A percentile compares a stretch with the other conserved stretches of the same genome.
phyloP scores from a whole-genome alignment of 2,113 vertebrate genomes.

The Brachirus orientalis region DNA sequence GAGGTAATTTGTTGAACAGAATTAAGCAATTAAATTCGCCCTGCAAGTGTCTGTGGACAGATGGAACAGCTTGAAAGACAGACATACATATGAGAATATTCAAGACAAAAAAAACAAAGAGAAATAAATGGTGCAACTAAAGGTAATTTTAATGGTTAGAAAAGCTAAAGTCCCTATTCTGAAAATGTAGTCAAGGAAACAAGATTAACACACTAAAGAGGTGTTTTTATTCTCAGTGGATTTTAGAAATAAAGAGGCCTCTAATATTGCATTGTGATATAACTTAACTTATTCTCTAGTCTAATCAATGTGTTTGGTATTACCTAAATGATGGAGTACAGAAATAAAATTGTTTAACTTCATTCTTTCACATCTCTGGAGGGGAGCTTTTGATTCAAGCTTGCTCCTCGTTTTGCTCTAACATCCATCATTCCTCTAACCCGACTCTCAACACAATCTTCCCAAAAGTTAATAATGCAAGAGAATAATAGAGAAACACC shows the following conservation, averaged over 20 bases:
- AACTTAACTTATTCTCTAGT: no score
- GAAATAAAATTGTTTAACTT: constrained; percentile 10
- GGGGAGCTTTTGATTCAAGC: no score
- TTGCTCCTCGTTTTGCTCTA: no score
- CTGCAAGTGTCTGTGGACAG: background rate
- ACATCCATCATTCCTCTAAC: background rate
- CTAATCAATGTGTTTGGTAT: background rate
- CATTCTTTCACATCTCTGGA: background rate
- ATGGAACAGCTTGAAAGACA: background rate
- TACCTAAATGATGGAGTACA: no score
- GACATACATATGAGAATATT: background rate
- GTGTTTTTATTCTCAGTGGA: no score
- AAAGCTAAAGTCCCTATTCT: background rate
- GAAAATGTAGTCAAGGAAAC: no score
- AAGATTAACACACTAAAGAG: no score
- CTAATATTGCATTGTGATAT: no score
- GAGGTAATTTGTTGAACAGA: background rate
- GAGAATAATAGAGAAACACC: background rate
- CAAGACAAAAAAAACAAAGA: background rate
- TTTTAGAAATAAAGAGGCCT: no score
- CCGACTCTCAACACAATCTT: background rate
- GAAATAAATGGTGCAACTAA: background rate
- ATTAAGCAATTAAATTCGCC: constrained; percentile 3
- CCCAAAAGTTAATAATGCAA: background rate
- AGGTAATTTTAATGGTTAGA: background rate